Evolutionary conservation across 23 tunicate genomes (phyloP), one percentile per base, ranked within the genome.

Genomic region (Halocynthia aurantium): DNA sequence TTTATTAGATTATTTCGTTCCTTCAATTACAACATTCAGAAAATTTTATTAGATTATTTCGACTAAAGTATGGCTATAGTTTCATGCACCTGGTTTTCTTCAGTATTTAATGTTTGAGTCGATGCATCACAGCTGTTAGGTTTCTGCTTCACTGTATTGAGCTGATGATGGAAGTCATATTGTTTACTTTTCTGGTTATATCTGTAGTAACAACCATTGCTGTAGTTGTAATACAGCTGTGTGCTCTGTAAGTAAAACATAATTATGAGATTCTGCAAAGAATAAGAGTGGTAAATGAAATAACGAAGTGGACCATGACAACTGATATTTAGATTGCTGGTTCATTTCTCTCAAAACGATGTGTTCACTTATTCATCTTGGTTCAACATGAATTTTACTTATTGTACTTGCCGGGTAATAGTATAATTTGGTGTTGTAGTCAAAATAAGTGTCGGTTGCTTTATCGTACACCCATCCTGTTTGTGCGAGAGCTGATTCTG

Each of bases 381-480:
- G 44, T 0, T 31, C 4, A 31, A 31, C 44, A 31, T 31, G 44
- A 31, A 31, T 31, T 31, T 31, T 4, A 15, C 12, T 22, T 15
- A 19, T 22, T 18, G 17, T n/a, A 68, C 57, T 72, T 44, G 51
- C 76, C 9, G 78, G 78, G 56, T 74, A 74, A 64, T 74, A 74
- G 31, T 74, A 74, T 10, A 74, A 49, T 54, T 54, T 74, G 0
- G 78, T 54, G 63, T 53, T 20, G 7, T 74, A 74, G 63, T 74
- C 78, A 74, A 74, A 74, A 53, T 74, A 74, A 19, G 57, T 74
- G 8, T 50, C 56, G 10, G 60, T 74, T n/a, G 31, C 31, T 52
- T 53, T 44, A 74, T 74, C 78, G 31, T 74, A 74, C 20, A 74
- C 78, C 78, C 78, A 74, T 13, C 78, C 78, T 54, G 65, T 11